Conservation (phyloP, 2,113 vertebrate genomes). For the Ramphastos sulfuratus region DNA sequence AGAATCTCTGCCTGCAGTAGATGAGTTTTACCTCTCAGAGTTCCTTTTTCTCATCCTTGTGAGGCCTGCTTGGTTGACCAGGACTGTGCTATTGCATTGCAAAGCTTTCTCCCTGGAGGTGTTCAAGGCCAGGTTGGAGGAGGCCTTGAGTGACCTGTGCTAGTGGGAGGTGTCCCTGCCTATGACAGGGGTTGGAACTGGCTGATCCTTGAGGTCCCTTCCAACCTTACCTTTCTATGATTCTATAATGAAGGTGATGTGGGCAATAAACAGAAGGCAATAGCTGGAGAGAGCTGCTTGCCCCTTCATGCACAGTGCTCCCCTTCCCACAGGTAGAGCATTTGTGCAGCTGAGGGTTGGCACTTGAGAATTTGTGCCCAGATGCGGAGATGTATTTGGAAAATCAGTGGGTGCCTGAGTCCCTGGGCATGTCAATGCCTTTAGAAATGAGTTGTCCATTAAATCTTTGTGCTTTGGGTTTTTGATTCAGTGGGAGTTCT, state of each 20-base stretch:
- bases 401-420: not conserved
- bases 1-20: not conserved
- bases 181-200: no score
- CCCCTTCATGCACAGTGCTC: not conserved
- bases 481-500: conserved; percentile 6
- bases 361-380: not conserved
- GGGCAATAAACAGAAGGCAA: not conserved
- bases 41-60: not conserved
- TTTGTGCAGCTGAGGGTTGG: not conserved
- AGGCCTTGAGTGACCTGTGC: no score
- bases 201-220: no score
- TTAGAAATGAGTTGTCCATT: conserved; percentile 1
- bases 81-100: not conserved
- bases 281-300: not conserved
- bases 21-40: not conserved
- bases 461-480: not conserved
- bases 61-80: conserved; percentile 5
- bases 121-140: no score
- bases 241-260: not conserved
- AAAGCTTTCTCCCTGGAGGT: not conserved
- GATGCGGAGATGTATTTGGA: not conserved
- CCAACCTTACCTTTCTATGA: no score
- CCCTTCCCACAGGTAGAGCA: not conserved
- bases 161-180: no score
- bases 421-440: not conserved